phyloP scores from a whole-genome alignment of 2,888 invertebrate genomes.

The Cryptocephalus primarius region DNA sequence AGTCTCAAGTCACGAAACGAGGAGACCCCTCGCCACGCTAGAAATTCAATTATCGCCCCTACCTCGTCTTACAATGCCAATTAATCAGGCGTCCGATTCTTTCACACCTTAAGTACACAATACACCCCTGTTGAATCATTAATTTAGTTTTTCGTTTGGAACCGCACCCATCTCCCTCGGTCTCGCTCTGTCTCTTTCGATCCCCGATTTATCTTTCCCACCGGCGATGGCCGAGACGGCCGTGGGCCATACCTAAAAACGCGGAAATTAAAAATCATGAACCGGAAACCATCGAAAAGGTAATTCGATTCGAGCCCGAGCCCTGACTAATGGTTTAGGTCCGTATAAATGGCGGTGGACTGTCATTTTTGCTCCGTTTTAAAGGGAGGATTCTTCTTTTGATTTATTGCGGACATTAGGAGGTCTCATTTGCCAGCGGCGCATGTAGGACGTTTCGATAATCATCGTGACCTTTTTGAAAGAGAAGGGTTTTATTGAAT shows the following conservation, averaged over 20 bases:
- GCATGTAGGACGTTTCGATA: too few species aligned
- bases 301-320: slow-evolving; percentile 11
- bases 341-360: too few species aligned
- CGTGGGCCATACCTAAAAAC: slow-evolving; percentile 5
- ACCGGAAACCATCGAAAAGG: slow-evolving; percentile 24
- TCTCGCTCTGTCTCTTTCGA: not conserved
- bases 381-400: slow-evolving; percentile 23
- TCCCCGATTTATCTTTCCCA: slow-evolving; percentile 8
- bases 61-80: not conserved
- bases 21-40: too few species aligned
- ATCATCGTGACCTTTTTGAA: too few species aligned
- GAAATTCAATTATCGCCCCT: too few species aligned
- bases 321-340: slow-evolving; percentile 10
- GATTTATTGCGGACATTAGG: slow-evolving; percentile 30
- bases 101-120: slow-evolving; percentile 5
- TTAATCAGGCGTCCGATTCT: slow-evolving; percentile 2
- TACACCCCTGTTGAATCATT: slow-evolving; percentile 8
- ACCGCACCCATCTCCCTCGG: slow-evolving; percentile 4
- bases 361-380: too few species aligned
- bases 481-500: too few species aligned
- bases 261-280: slow-evolving; percentile 31
- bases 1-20: too few species aligned
- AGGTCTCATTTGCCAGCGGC: slow-evolving; percentile 27
- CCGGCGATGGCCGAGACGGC: too few species aligned
- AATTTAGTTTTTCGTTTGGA: slow-evolving; percentile 9